These are phyloP conservation scores for Argynnis bischoffii DNA, from an alignment of 2,888 invertebrate genomes.

Conservation along the genomic window DNA sequence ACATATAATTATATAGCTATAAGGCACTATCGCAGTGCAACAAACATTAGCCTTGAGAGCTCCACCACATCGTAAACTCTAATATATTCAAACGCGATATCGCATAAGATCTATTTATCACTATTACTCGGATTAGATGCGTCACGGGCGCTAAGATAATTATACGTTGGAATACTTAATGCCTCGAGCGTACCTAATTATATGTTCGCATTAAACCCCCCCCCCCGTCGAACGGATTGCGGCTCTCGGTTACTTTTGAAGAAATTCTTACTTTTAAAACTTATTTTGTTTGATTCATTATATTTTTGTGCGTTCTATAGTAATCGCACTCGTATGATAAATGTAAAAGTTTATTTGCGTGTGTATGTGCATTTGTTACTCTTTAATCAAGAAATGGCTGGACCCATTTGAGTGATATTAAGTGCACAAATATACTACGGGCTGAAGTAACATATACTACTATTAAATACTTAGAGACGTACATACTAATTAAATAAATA, in stretches of 20 bases:
- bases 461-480: no score
- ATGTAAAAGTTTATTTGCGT: no score
- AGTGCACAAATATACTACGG: no score
- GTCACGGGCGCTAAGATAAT: constrained; percentile 70
- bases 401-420: no score
- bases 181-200: constrained; percentile 60
- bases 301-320: background rate
- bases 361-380: no score
- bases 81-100: constrained; percentile 64
- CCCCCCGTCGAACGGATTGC: constrained; percentile 7
- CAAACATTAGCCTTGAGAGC: constrained; percentile 14
- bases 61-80: constrained; percentile 24
- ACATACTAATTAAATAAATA: no score
- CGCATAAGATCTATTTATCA: constrained; percentile 73
- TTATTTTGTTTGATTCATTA: background rate
- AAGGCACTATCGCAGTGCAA: background rate
- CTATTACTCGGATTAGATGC: constrained; percentile 73
- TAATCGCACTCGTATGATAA: background rate
- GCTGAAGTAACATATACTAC: no score
- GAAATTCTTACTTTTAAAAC: background rate
- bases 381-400: no score
- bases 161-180: constrained; percentile 72
- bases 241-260: background rate
- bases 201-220: constrained; percentile 38
- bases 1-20: constrained; percentile 5